Base-by-base conservation (phyloP, 1,140 invertebrate species). In the Oncopeltus fasciatus region DNA sequence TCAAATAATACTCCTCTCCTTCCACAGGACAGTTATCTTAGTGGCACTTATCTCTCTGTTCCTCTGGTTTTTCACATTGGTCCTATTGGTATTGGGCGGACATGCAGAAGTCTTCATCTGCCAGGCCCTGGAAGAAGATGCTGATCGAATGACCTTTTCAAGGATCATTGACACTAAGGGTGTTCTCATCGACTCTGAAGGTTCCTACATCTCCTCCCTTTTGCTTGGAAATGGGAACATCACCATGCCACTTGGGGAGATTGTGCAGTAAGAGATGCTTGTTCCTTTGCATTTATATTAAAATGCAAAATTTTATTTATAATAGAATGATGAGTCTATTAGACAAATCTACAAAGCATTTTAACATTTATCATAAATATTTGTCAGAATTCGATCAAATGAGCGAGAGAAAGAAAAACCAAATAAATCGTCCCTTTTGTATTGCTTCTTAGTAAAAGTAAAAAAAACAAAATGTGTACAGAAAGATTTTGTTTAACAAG, bases 71-170 rank as follows among this genome's bases (percentile, higher is more conserved):
- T 29, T 67, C 2, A 67, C 68, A 1, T 49, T 71, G 24, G 57
- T 61, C 1, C 64, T 64, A 8, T 59, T 72, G 4, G 31, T 70
- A 9, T 33, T 71, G 4, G 69, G 70, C n/a, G 68, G 70, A 5
- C 70, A 72, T 49, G 66, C 66, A 3, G 68, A 72, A 43, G 67
- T 67, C 69, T 80, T 83, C 63, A 71, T 85, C 16, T 86, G 83
- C 64, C 76, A 79, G 51, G 76, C 82, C 0, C 70, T 56, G 9
- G 56, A 62, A 57, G 31, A 56, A 20, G 57, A 59, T 24, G 16
- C 49, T 9, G 49, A 53, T 21, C 24, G 21, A 16, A 24, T 24
- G 16, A 53, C 49, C 2, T 53, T 53, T 9, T 53, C 49, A 24
- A 53, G 26, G 26, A 53, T 53, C 21, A 21, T 53, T 26, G 49